Base-by-base conservation (phyloP, 2,113 vertebrate species). In the Spilogale gracilis region DNA sequence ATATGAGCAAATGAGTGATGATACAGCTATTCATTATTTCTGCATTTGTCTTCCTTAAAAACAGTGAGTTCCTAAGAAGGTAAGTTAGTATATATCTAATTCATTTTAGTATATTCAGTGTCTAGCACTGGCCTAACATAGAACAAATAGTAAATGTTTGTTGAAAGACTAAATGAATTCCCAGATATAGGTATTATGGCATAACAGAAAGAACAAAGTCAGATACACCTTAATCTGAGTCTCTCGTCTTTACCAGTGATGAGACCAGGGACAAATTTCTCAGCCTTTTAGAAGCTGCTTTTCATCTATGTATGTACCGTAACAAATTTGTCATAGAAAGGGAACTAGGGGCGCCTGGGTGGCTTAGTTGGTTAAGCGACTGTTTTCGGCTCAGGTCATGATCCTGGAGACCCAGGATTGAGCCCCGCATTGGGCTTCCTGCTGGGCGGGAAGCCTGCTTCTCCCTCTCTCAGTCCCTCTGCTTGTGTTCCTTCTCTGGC, bases 101-200 rank as follows among this genome's bases (percentile, higher is more conserved):
- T 84, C 12, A 69, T 67, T 52, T 86, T 81, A 74, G 23, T 48
- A 52, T 43, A 17, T 20, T 90, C 54, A 61, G 48, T 93, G 73
- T 78, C 52, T 86, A 86, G 14, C 16, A 82, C 25, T 63, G 63
- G 23, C n/a, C 65, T 80, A 84, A 92, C 4, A 84, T 17, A 38
- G 14, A 94, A 88, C 10, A 87, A 84, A 82, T 76, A 96, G n/a
- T 76, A 54, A 85, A 61, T 71, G 30, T 58, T 89, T 82, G 9
- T 50, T 94, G 79, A 94, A 56, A 50, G n/a, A 89, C 61, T 83
- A 61, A 86, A 58, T 89, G 54, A 89, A 85, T 92, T 92, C n/a
- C 38, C 81, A 86, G 45, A 76, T 48, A 92, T 67, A 78, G 17
- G 9, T 38, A 38, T 48, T 96, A 60, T 25, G 11, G 18, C 9